Percentiles rank a stretch among this genome's conserved stretches.
These are phyloP conservation scores for Corythornis madagascariensis DNA, from an alignment of 2,113 vertebrate species.

Conservation along the genomic window DNA sequence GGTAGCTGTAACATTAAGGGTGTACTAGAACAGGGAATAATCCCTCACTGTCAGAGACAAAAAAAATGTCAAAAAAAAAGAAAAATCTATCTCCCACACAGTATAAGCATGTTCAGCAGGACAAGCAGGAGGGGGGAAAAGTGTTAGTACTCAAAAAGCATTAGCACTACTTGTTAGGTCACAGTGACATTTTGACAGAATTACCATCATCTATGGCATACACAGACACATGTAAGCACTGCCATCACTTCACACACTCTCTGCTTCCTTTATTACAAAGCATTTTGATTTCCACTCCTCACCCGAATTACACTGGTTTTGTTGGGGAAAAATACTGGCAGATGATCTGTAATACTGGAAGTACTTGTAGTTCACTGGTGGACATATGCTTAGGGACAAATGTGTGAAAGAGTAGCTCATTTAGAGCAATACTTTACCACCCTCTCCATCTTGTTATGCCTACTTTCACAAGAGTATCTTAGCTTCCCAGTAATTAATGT, in stretches of 20 bases:
- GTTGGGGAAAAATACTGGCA: background rate
- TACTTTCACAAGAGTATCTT: background rate
- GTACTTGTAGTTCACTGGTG: background rate
- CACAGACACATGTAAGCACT: rapidly evolving
- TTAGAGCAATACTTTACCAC: background rate
- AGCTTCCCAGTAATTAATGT: background rate
- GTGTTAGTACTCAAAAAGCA: too few species aligned
- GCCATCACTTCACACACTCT: background rate
- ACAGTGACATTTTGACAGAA: background rate
- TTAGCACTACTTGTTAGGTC: background rate
- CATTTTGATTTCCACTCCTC: background rate
- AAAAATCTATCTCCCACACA: background rate
- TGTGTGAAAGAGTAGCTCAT: background rate
- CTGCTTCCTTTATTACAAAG: background rate
- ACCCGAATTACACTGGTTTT: background rate
- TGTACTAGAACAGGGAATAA: background rate
- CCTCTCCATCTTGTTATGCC: background rate
- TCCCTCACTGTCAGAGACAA: background rate
- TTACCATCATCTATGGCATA: background rate
- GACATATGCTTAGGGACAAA: background rate
- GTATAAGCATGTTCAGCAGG: background rate
- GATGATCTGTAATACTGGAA: background rate
- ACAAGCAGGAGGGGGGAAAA: background rate
- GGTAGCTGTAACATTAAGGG: background rate
- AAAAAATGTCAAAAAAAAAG: background rate